Evolutionary conservation across 2,888 invertebrate species (phyloP).

Genomic region (Dasysyrphus tricinctus): DNA sequence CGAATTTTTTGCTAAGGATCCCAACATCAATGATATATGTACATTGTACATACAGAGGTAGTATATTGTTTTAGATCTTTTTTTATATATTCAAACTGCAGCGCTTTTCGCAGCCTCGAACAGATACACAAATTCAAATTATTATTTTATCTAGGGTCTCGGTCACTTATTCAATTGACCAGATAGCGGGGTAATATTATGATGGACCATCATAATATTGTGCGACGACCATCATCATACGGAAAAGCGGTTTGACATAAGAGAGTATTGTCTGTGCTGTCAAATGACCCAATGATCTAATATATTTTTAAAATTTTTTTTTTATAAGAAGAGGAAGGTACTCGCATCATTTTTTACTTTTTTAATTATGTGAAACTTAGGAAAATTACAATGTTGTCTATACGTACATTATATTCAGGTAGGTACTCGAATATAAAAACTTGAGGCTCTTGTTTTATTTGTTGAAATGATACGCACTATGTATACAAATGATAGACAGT

Average conservation of each 20-base stretch:
- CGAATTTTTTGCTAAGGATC: neutral
- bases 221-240: constrained; percentile 50
- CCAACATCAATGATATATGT: neutral
- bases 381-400: constrained; percentile 1
- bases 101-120: constrained; percentile 70
- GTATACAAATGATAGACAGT: neutral
- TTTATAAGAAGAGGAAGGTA: constrained; percentile 58
- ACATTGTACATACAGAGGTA: no score
- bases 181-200: constrained; percentile 50
- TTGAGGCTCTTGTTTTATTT: neutral
- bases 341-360: constrained; percentile 62
- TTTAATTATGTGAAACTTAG: constrained; percentile 58
- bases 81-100: constrained; percentile 41
- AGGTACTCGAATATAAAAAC: neutral
- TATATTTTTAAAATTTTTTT: constrained; percentile 6
- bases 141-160: constrained; percentile 70
- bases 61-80: neutral
- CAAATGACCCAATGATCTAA: constrained; percentile 73
- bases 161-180: constrained; percentile 74
- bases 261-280: constrained; percentile 49
- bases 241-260: constrained; percentile 36
- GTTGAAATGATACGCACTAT: no score
- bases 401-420: neutral
- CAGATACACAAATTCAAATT: constrained; percentile 44
- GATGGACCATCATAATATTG: constrained; percentile 45